These are phyloP conservation scores for Cyanoderma ruficeps DNA, from an alignment of 2,113 vertebrate species.

Conservation along the genomic window DNA sequence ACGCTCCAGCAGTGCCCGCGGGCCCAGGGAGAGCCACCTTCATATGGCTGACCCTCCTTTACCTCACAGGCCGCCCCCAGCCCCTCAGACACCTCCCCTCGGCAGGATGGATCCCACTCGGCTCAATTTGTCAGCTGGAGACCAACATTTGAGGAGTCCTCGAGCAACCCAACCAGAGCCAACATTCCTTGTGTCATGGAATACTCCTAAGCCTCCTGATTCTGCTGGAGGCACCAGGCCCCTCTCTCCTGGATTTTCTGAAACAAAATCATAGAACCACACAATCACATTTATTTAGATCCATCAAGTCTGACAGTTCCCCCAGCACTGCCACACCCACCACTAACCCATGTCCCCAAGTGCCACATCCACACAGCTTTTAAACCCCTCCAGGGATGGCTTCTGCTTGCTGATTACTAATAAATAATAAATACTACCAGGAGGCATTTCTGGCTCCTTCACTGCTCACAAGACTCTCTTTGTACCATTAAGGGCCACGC, in stretches of 20 bases:
- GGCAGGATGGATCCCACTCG: background rate
- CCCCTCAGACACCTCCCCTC: background rate
- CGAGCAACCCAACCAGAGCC: background rate
- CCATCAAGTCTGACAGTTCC: background rate
- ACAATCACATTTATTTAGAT: no score
- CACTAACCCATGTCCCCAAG: no score
- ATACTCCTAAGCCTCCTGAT: background rate
- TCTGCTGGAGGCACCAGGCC: background rate
- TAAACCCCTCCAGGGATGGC: background rate
- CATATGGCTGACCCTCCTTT: slow-evolving; percentile 66
- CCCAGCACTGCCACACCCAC: background rate
- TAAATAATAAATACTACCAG: background rate
- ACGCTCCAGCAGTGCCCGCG: no score
- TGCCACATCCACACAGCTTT: background rate
- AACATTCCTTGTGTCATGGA: background rate
- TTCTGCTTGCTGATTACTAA: background rate
- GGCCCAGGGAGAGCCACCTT: slow-evolving; percentile 71
- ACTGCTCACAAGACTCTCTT: background rate
- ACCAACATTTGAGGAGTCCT: background rate
- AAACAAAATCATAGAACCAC: background rate
- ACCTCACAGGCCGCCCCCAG: background rate
- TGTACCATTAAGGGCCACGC: background rate
- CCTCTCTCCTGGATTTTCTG: background rate
- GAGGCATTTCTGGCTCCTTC: background rate
- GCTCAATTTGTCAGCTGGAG: background rate